Evolutionary conservation across 2,113 vertebrate genomes (phyloP).

Genomic region (Hyla sarda): DNA sequence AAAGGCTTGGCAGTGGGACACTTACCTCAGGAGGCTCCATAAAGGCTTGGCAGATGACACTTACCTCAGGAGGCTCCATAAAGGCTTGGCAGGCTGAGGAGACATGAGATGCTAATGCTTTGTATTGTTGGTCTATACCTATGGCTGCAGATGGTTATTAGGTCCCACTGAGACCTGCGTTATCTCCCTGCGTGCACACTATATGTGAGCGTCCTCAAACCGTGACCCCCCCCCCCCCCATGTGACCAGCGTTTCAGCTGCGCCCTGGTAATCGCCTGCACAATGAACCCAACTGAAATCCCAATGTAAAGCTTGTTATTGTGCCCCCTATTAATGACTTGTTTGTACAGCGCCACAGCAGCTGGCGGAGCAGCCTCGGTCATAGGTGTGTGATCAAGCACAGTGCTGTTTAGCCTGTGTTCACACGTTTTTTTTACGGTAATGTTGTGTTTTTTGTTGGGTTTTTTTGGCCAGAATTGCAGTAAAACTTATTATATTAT

Average conservation of each 20-base stretch:
- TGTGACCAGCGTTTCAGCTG: background rate
- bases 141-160: background rate
- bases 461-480: too few relatives aligned
- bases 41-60: too few relatives aligned
- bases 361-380: background rate
- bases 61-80: background rate
- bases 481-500: too few relatives aligned
- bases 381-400: too few relatives aligned
- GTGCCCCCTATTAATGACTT: background rate
- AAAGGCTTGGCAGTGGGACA: too few relatives aligned
- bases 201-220: background rate
- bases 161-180: background rate
- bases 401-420: too few relatives aligned
- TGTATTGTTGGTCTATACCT: background rate
- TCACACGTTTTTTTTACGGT: too few relatives aligned
- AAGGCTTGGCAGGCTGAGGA: background rate
- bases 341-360: background rate
- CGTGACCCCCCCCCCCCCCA: background rate
- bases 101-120: conserved; percentile 3
- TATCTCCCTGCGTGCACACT: background rate
- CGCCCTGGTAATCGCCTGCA: background rate
- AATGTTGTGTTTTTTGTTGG: too few relatives aligned
- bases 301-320: background rate
- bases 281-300: background rate
- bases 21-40: too few relatives aligned